Base-by-base conservation (phyloP, 2,113 vertebrate species). In the Carassius carassius region DNA sequence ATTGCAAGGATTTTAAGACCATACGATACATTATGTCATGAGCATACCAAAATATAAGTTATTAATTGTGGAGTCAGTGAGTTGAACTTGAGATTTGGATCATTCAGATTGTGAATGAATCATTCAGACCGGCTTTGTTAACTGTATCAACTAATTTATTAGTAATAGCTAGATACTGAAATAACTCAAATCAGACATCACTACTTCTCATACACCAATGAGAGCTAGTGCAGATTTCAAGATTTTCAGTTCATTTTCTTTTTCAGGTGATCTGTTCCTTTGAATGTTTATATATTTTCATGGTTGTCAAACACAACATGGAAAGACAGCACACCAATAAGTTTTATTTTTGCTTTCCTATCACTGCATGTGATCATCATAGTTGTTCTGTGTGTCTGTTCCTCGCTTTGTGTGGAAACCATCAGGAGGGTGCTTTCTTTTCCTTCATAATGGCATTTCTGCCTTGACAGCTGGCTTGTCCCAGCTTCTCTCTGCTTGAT, bases 391-490 rank as follows among this genome's bases (percentile, higher is more conserved):
- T 78, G 60, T 35, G 62, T 77, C 19, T 21, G 11, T 65, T 49
- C 5, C 70, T 21, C 13, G 37, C 62, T 16, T 51, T 76, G 58
- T 44, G 29, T 56, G 19, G n/a, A 75, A 23, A 58, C 60, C 21
- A 16, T 69, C 79, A 65, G 10, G 58, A 62, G 54, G 44, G 13
- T n/a, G 37, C 63, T 41, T 35, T 63, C 41, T 35, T 41, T 54
- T 63, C 51, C 23, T 79, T 76, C 67, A 77, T 67, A 35, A 56
- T 60, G 54, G 49, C 73, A 60, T n/a, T 87, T 84, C 56, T n/a
- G 13, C 60, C 80, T 37, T 84, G 88, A 87, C 86, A 89, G 86
- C 84, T 87, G 69, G 44, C 72, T 76, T 74, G 49, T 85, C 60
- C 69, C 21, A 69, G 54, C 81, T 69, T 25, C 76, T 23, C 25